These are phyloP conservation scores for Forpus xanthops DNA, from an alignment of 2,797 vertebrate genomes.

Conservation along the genomic window DNA sequence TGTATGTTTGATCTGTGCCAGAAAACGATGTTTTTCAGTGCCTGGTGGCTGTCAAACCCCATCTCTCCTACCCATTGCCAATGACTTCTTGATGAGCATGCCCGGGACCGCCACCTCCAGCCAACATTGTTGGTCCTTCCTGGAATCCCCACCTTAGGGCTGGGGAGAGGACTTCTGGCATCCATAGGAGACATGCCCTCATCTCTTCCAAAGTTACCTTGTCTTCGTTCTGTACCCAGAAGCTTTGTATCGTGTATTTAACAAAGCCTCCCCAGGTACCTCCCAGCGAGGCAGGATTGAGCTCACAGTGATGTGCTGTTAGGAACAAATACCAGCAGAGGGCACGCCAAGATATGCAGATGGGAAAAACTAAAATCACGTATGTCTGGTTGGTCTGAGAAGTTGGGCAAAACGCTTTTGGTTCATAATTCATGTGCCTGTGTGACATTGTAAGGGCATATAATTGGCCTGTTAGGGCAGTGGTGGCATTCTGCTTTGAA, in stretches of 20 bases:
- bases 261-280: not conserved
- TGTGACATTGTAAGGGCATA: slow-evolving; percentile 65
- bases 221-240: not conserved
- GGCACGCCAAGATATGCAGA: slow-evolving; percentile 47
- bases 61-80: not conserved
- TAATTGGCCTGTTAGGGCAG: slow-evolving; percentile 69
- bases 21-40: not conserved
- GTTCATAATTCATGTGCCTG: slow-evolving; percentile 75
- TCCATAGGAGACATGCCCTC: accelerated
- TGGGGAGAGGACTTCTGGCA: not conserved
- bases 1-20: not conserved
- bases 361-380: not conserved
- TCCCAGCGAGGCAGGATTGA: not conserved
- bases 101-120: not conserved
- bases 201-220: not conserved
- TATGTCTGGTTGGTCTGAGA: not conserved
- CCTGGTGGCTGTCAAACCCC: not conserved
- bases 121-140: not conserved
- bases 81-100: accelerated
- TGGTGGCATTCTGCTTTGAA: slow-evolving; percentile 69
- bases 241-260: not conserved
- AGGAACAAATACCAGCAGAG: slow-evolving; percentile 63
- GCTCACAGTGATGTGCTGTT: not conserved
- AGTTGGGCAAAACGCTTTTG: slow-evolving; percentile 22
- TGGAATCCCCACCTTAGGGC: not conserved